Conservation (phyloP, 1,140 invertebrate species). For the Bilobella aurantiaca region DNA sequence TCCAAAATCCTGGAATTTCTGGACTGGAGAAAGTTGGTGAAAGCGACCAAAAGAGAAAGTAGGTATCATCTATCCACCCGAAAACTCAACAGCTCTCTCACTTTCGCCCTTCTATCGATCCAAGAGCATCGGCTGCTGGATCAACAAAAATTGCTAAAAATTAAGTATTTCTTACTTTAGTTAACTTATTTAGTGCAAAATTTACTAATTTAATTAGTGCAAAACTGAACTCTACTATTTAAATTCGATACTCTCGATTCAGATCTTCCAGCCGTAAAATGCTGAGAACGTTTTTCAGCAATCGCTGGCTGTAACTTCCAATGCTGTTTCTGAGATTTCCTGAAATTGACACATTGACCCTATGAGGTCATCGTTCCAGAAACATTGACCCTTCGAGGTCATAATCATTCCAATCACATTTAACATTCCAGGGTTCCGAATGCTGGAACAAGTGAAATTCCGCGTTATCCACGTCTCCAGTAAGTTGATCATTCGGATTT, state of each 20-base stretch:
- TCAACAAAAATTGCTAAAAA: too few species aligned
- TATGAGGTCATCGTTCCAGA: too few species aligned
- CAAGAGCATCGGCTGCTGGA: too few species aligned
- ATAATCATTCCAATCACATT: too few species aligned
- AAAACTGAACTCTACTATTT: background rate
- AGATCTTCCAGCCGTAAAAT: too few species aligned
- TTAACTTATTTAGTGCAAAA: background rate
- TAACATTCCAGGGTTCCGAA: too few species aligned
- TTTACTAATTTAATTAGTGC: background rate
- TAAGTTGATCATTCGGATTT: constrained; percentile 19
- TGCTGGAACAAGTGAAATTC: constrained; percentile 30
- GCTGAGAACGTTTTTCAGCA: too few species aligned
- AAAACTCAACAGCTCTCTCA: background rate
- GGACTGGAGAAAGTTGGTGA: background rate
- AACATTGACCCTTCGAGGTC: too few species aligned
- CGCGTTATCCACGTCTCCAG: constrained; percentile 29
- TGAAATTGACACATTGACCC: too few species aligned
- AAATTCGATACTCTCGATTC: background rate
- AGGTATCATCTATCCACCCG: background rate
- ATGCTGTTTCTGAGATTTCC: background rate
- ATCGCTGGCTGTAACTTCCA: background rate
- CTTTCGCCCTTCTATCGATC: background rate
- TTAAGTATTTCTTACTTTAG: too few species aligned
- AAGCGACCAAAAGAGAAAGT: background rate
- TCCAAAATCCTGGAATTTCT: too few species aligned